phyloP scores from a whole-genome alignment of 2,113 vertebrate species.

The Ctenodactylus gundi region DNA sequence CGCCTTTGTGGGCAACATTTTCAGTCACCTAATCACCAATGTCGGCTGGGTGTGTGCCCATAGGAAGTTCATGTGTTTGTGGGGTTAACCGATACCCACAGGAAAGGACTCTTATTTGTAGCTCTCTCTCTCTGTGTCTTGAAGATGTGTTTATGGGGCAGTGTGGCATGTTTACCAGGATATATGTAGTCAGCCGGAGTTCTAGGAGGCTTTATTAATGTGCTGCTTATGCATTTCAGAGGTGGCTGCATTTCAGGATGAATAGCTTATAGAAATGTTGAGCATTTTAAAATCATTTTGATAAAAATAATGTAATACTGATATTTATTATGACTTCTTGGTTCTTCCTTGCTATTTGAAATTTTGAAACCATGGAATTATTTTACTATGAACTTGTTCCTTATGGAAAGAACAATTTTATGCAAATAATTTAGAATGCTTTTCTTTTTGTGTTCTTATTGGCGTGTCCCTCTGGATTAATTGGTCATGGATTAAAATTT shows the following conservation, averaged over 20 bases:
- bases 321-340: not conserved
- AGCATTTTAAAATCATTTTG: conserved; percentile 19
- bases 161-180: conserved; percentile 35
- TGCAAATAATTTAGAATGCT: not conserved
- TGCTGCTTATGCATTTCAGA: conserved; percentile 25
- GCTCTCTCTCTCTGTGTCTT: conserved; percentile 16
- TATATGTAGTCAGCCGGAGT: conserved; percentile 26
- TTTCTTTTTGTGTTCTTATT: not conserved
- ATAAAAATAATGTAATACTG: not conserved
- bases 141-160: conserved; percentile 12
- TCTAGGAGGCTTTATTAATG: conserved; percentile 9
- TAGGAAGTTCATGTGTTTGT: conserved; percentile 67
- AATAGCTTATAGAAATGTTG: not conserved
- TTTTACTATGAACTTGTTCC: not conserved
- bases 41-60: conserved; percentile 60
- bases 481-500: not conserved
- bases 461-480: not conserved
- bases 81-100: conserved; percentile 66
- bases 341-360: not conserved
- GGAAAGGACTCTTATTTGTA: conserved; percentile 52
- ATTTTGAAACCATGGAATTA: not conserved
- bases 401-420: not conserved
- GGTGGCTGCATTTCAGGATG: not conserved
- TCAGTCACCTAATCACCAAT: conserved; percentile 32
- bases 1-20: conserved; percentile 59